Evolutionary conservation across 1,140 invertebrate species (phyloP), one percentile per base, ranked within the genome.

Genomic region (Pseudomyrmex gracilis): DNA sequence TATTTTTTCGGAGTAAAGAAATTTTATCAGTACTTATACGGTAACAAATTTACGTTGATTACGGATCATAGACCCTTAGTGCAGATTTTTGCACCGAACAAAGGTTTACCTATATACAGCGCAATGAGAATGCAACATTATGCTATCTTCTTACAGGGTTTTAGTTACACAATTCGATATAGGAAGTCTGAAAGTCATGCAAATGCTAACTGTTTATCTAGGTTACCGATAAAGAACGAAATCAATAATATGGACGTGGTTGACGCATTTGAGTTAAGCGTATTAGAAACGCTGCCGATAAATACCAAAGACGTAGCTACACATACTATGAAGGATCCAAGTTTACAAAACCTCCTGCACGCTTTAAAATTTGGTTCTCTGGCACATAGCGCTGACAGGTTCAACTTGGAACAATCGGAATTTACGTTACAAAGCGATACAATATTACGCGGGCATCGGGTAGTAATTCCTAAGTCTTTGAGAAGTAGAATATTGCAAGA

Each of bases 31-130:
- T 94, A 92, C 68, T 58, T 95, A 13, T 94, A 89, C 84, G 94
- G 93, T 3, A 24, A 90, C 15, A 60, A 92, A n/a, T 95, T 95
- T 82, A 93, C 76, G 5, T 66, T 95, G 12, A 73, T 90, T 13
- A 95, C 94, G 9, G 94, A 95, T 78, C 95, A 95, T 77, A 93
- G 94, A 76, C 93, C 95, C 0, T 76, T 95, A 45, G 78, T 89
- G 34, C 66, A 70, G 85, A 93, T 95, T 63, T 57, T 93, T 95
- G 86, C 88, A 7, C 85, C 88, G n/a, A 87, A 90, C 15, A 91
- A 89, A 63, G 73, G 83, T 15, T 84, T 95, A 34, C 93, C 93
- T 17, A 74, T 85, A 13, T 76, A 91, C 9, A 86, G 90, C 2
- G 90, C 93, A 9, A 64, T 80, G 12, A 80, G 92, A n/a, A 74